Conservation (phyloP, 2,113 vertebrate genomes). For the Larimichthys polyactis region DNA sequence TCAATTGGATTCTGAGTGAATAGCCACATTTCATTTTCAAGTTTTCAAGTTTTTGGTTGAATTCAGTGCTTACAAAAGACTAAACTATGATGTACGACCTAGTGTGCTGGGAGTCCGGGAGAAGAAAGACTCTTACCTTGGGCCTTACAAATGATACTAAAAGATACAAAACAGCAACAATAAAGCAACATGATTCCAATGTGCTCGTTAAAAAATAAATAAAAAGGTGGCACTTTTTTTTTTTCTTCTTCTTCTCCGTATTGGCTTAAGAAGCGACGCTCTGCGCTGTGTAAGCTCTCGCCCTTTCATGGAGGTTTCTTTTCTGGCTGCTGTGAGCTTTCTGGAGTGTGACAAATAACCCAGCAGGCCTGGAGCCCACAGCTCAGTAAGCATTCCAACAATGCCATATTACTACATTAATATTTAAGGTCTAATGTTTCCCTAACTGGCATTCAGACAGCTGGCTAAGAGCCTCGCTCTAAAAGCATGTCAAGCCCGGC, state of each 20-base stretch:
- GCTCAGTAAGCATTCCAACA: slow-evolving; percentile 82
- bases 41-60: not conserved
- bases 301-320: slow-evolving; percentile 53
- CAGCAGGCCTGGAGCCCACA: slow-evolving; percentile 77
- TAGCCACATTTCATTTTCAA: slow-evolving; percentile 21
- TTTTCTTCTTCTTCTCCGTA: not conserved
- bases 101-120: slow-evolving; percentile 1
- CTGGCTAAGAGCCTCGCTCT: slow-evolving; percentile 59
- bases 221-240: slow-evolving; percentile 10
- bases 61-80: slow-evolving; percentile 24
- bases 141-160: slow-evolving; percentile 1
- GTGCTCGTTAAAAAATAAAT: not conserved
- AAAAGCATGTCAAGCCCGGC: slow-evolving; percentile 63
- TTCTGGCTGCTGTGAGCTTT: slow-evolving; percentile 70
- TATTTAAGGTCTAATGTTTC: slow-evolving; percentile 84
- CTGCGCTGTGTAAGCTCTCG: not conserved
- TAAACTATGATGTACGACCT: not conserved
- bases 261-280: slow-evolving; percentile 1
- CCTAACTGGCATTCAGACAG: slow-evolving; percentile 80
- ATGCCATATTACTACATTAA: slow-evolving; percentile 83
- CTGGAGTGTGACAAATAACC: slow-evolving; percentile 81
- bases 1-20: slow-evolving; percentile 8
- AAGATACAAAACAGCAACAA: slow-evolving; percentile 5
- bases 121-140: not conserved
- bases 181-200: slow-evolving; percentile 13